Evolutionary conservation across 2,888 invertebrate genomes (phyloP), one percentile per base, ranked within the genome.

Genomic region (Dolomedes plantarius): DNA sequence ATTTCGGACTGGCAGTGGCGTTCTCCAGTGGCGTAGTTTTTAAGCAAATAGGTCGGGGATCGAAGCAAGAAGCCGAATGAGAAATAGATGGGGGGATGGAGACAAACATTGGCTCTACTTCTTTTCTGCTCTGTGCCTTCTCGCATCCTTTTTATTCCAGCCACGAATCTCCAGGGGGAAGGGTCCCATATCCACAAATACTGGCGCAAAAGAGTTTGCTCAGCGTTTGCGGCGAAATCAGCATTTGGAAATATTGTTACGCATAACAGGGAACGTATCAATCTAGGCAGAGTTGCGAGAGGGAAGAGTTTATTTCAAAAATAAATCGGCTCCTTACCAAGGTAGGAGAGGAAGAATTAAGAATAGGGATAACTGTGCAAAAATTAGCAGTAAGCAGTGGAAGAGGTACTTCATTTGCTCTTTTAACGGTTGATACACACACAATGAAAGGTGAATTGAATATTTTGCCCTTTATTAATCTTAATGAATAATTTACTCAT

Each of bases 41-140:
- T 86, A 86, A 86, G 85, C 85, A 86, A 86, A 86, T 86, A 86
- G 78, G 78, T 62, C 73, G 73, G 73, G 85, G 79, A 78, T 74
- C 79, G 85, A 79, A 86, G 78, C 72, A 56, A 77, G 77, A 77
- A 28, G 29, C 78, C 41, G 85, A 86, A 79, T 74, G 85, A 74
- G 85, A 86, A 86, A 86, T 86, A 86, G 85, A 86, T 76, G 71
- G 82, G 69, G 68, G 75, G 81, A 81, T 62, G 79, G 78, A 79
- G 79, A 79, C 85, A 86, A 86, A 86, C 85, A 86, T 86, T 79
- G 78, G 56, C 56, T 56, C 56, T 23, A 74, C 78, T 86, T 77
- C 78, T 69, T 46, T 71, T 76, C 67, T 39, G 7, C 3, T 16
- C 23, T 16, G 56, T 23, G 56, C 56, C 1, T 56, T 23, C 56